These are phyloP conservation scores for Ennomos quercinarius DNA, from an alignment of 2,888 invertebrate genomes.

Conservation along the genomic window DNA sequence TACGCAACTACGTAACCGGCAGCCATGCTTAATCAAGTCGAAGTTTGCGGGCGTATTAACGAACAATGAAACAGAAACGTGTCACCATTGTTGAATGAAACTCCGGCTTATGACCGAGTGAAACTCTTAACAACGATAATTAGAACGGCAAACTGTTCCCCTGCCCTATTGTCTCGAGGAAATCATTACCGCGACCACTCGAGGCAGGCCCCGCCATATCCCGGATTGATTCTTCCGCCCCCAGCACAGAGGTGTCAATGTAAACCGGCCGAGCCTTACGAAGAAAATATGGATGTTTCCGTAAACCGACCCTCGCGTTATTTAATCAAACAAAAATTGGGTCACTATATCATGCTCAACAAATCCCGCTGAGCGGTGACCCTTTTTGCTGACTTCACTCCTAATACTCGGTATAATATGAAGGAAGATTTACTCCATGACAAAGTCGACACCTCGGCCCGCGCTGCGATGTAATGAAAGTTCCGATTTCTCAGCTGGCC, in stretches of 20 bases:
- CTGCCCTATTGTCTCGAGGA: constrained; percentile 49
- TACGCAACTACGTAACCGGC: constrained; percentile 37
- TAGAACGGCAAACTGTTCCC: constrained; percentile 55
- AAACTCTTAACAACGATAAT: constrained; percentile 61
- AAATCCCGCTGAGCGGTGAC: constrained; percentile 16
- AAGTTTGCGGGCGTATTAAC: constrained; percentile 61
- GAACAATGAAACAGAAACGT: constrained; percentile 67
- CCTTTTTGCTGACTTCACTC: constrained; percentile 17
- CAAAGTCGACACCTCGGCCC: constrained; percentile 23
- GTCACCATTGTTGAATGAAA: constrained; percentile 61
- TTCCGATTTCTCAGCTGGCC: constrained; percentile 47
- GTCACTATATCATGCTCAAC: constrained; percentile 25
- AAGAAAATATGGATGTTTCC: constrained; percentile 20
- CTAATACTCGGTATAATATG: constrained; percentile 13
- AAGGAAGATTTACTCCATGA: constrained; percentile 25
- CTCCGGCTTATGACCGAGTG: constrained; percentile 56
- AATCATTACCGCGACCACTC: constrained; percentile 47
- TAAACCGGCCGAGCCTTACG: constrained; percentile 15
- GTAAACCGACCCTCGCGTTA: constrained; percentile 18
- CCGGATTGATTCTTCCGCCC: constrained; percentile 15
- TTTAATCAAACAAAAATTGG: constrained; percentile 26
- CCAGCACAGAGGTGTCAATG: constrained; percentile 14
- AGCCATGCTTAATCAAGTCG: constrained; percentile 58
- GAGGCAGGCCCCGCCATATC: constrained; percentile 13
- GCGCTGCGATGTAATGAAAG: constrained; percentile 28